Percentiles rank a stretch among this genome's conserved stretches.
Evolutionary conservation across 2,888 invertebrate genomes (phyloP).

Genomic region (Taphrorychus bicolor): DNA sequence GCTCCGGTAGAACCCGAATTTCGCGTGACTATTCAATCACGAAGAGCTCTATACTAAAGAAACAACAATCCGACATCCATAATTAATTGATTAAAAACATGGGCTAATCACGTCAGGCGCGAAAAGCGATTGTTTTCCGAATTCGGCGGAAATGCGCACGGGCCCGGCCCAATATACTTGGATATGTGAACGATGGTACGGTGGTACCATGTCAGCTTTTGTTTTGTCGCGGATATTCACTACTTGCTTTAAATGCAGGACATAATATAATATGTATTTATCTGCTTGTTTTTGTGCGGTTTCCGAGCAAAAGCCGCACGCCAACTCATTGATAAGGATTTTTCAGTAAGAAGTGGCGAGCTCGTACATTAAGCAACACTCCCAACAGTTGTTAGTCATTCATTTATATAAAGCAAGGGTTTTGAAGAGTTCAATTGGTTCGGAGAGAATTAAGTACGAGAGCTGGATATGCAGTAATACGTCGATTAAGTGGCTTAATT

Average conservation of each 20-base stretch:
- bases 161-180: too few relatives aligned
- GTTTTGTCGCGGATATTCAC: constrained; percentile 23
- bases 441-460: constrained; percentile 35
- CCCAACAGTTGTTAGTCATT: constrained; percentile 44
- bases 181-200: background rate
- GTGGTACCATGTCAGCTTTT: background rate
- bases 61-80: background rate
- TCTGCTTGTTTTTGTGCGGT: constrained; percentile 28
- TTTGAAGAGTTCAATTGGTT: constrained; percentile 45
- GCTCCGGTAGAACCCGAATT: background rate
- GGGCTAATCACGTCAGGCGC: constrained; percentile 15
- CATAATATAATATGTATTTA: constrained; percentile 6
- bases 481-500: constrained; percentile 41
- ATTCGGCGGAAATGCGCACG: constrained; percentile 21
- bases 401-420: constrained; percentile 41
- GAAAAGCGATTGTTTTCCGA: constrained; percentile 25
- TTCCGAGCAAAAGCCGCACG: constrained; percentile 31
- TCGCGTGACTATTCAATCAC: background rate
- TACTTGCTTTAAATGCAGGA: too few relatives aligned
- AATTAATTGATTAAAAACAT: constrained; percentile 11
- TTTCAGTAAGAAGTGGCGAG: constrained; percentile 30
- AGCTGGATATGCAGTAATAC: constrained; percentile 34
- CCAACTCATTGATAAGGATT: constrained; percentile 35
- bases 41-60: background rate
- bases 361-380: constrained; percentile 24